A percentile compares a stretch with the other conserved stretches of the same genome.
phyloP scores from a whole-genome alignment of 2,888 invertebrate species.

The Cheilosia scutellata region DNA sequence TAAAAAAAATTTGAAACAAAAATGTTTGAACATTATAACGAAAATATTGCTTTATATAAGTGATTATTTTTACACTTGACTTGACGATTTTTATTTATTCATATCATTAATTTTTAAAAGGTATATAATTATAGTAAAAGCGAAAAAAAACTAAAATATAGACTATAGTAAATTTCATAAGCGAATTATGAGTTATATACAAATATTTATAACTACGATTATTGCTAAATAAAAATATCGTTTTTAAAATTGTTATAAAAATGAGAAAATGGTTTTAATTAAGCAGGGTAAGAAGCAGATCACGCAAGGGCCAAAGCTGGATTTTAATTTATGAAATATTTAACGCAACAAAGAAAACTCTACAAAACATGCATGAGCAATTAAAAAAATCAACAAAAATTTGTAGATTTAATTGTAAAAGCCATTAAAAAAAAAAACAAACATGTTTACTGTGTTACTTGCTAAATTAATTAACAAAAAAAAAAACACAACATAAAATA shows the following conservation, averaged over 20 bases:
- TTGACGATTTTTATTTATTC: constrained; percentile 54
- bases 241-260: constrained; percentile 18
- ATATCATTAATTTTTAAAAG: constrained; percentile 44
- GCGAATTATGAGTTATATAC: constrained; percentile 25
- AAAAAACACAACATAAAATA: constrained; percentile 5
- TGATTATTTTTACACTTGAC: constrained; percentile 57
- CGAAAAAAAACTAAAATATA: not conserved
- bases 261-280: not conserved
- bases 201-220: constrained; percentile 21
- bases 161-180: constrained; percentile 6
- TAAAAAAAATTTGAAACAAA: constrained; percentile 44
- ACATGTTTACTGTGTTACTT: constrained; percentile 69
- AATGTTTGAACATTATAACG: constrained; percentile 50
- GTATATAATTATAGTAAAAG: not conserved
- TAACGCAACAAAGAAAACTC: not conserved
- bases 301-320: not conserved
- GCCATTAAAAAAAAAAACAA: constrained; percentile 18
- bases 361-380: not conserved
- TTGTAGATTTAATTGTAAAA: not conserved
- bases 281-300: not conserved
- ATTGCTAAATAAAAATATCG: constrained; percentile 10
- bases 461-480: constrained; percentile 25
- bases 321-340: not conserved
- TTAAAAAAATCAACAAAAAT: not conserved
- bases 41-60: constrained; percentile 66